These are phyloP conservation scores for Anthrax anthrax DNA, from an alignment of 2,888 invertebrate species.

Conservation along the genomic window DNA sequence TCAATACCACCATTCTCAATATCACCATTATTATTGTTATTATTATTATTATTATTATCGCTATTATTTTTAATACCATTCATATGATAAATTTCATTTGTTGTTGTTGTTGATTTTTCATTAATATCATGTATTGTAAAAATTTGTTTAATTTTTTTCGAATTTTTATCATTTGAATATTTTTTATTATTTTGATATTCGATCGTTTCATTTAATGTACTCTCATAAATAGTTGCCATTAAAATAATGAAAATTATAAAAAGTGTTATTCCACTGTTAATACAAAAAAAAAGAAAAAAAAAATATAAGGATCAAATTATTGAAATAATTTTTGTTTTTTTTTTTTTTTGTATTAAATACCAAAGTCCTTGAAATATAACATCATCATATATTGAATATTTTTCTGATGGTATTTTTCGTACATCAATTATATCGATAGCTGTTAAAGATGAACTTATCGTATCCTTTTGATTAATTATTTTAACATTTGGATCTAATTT, in stretches of 20 bases:
- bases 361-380: slow-evolving; percentile 50
- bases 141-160: background rate
- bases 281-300: background rate
- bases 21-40: slow-evolving; percentile 14
- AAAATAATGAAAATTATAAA: slow-evolving; percentile 27
- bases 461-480: slow-evolving; percentile 17
- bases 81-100: slow-evolving; percentile 29
- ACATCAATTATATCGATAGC: slow-evolving; percentile 39
- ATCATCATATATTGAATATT: slow-evolving; percentile 46
- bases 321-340: too few species aligned
- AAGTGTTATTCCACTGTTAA: slow-evolving; percentile 4
- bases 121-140: background rate
- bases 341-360: slow-evolving; percentile 28
- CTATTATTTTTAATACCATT: slow-evolving; percentile 10
- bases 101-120: slow-evolving; percentile 15
- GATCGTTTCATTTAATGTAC: slow-evolving; percentile 26
- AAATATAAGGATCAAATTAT: background rate
- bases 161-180: background rate
- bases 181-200: background rate
- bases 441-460: background rate
- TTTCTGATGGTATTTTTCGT: slow-evolving; percentile 49
- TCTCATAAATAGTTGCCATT: slow-evolving; percentile 51
- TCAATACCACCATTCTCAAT: slow-evolving; percentile 1
- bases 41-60: slow-evolving; percentile 15
- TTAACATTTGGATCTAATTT: slow-evolving; percentile 28